Percentiles rank a stretch among this genome's conserved stretches.
Evolutionary conservation across 2,888 invertebrate genomes (phyloP).

Genomic region (Vesta saturnalis): DNA sequence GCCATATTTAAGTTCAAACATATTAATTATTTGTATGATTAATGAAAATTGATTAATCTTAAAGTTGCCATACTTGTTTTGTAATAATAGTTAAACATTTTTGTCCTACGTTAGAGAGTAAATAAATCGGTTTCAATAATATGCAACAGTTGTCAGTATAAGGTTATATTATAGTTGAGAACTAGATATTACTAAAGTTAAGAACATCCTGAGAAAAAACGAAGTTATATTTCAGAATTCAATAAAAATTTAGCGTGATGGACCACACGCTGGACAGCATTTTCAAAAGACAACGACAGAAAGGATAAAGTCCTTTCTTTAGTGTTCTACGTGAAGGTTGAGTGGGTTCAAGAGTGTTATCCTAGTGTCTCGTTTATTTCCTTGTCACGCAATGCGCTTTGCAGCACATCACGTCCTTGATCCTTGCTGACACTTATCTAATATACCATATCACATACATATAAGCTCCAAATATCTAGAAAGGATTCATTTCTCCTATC

Average conservation of each 20-base stretch:
- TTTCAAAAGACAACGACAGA: conserved; percentile 21
- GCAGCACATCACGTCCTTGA: conserved; percentile 50
- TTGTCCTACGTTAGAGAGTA: too few relatives aligned
- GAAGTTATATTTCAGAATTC: neutral
- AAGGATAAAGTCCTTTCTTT: conserved; percentile 30
- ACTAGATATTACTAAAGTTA: too few relatives aligned
- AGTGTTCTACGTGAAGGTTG: conserved; percentile 31
- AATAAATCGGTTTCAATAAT: too few relatives aligned
- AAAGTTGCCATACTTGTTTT: too few relatives aligned
- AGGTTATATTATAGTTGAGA: too few relatives aligned
- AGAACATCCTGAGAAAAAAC: neutral
- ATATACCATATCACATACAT: conserved; percentile 54
- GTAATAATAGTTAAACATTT: too few relatives aligned
- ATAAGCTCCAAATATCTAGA: conserved; percentile 53
- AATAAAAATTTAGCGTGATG: conserved; percentile 1
- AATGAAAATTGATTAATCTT: too few relatives aligned
- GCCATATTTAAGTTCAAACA: too few relatives aligned
- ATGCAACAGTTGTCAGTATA: too few relatives aligned
- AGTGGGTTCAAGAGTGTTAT: conserved; percentile 30
- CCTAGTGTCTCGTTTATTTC: conserved; percentile 46
- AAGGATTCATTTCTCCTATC: conserved; percentile 49
- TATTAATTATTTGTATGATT: too few relatives aligned
- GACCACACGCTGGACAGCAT: neutral
- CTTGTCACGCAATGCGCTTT: conserved; percentile 51
- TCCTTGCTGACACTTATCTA: conserved; percentile 55